Base-by-base conservation (phyloP, 2,113 vertebrate genomes). In the Clupea harengus region DNA sequence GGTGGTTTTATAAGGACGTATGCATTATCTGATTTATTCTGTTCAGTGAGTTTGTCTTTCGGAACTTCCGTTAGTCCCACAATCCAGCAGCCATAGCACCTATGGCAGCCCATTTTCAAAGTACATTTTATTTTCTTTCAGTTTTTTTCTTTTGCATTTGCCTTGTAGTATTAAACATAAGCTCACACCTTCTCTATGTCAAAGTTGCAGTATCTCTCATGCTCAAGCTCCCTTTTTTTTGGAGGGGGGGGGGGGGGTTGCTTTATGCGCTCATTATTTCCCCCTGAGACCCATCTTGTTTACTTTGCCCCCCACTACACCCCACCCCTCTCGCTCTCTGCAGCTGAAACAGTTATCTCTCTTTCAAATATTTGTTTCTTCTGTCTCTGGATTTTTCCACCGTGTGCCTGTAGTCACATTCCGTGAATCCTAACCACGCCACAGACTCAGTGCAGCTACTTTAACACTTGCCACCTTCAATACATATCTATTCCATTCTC, bases 341-440 rank as follows among this genome's bases (percentile, higher is more conserved):
- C 91, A 90, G 92, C 93, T 92, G 90, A 90, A 91, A 91, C 87
- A 87, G 90, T 94, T 94, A 94, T 94, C 93, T 93, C 91, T 93
- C 91, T 93, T 93, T 94, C 93, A 94, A 94, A 95, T 95, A 95
- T 94, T 94, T 94, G 92, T 94, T 94, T 94, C 91, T 92, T 92
- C 92, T 91, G 84, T 93, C 93, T 91, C 92, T 84, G 89, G 84
- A 88, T 88, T 87, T 91, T 50, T 83, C 82, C 49, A 32, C 88
- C 81, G 45, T 83, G 83, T 60, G 80, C 90, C 88, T 91, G n/a
- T 91, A 85, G 89, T 91, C 90, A 83, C 45, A 82, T 91, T 81
- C 86, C 89, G 67, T 64, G 91, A 94, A 92, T 93, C 92, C 89
- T 91, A 93, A 90, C 86, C 83, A 88, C 84, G 85, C 84, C 87